Conservation (phyloP, 1,140 invertebrate species). For the Caenorhabditis tropicalis region DNA sequence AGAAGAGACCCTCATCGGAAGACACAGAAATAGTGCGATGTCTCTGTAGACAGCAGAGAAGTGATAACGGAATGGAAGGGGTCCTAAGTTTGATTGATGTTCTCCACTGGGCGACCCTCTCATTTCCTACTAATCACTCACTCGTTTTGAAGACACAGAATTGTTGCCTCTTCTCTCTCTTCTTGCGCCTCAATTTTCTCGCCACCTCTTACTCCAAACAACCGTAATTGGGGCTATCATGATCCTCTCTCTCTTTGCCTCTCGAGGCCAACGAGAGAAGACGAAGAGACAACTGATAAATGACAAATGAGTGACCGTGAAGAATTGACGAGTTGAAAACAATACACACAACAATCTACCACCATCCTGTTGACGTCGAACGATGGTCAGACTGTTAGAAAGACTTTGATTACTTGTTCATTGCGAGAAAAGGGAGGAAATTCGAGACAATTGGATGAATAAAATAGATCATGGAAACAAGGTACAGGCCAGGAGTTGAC, state of each 20-base stretch:
- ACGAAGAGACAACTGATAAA: not conserved
- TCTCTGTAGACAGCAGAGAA: too few species aligned
- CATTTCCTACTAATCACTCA: not conserved
- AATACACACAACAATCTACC: not conserved
- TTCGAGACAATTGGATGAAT: not conserved
- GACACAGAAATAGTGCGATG: not conserved
- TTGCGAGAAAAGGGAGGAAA: not conserved
- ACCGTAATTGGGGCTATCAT: slow-evolving; percentile 41
- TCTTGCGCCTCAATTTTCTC: not conserved
- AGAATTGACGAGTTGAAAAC: slow-evolving; percentile 40
- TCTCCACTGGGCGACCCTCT: too few species aligned
- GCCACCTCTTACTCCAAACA: not conserved
- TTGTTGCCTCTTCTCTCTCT: not conserved
- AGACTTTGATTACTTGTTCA: not conserved
- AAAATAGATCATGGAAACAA: too few species aligned
- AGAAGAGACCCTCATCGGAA: not conserved
- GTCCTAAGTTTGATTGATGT: too few species aligned
- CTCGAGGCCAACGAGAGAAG: not conserved
- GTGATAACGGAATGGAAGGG: too few species aligned
- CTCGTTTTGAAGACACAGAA: not conserved
- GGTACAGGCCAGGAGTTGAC: too few species aligned
- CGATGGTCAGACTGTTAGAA: not conserved
- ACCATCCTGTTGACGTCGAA: not conserved
- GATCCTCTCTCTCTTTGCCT: not conserved
- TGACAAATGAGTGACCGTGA: slow-evolving; percentile 28